Conservation (phyloP, 2,113 vertebrate genomes). For the Speoplatyrhinus poulsoni region DNA sequence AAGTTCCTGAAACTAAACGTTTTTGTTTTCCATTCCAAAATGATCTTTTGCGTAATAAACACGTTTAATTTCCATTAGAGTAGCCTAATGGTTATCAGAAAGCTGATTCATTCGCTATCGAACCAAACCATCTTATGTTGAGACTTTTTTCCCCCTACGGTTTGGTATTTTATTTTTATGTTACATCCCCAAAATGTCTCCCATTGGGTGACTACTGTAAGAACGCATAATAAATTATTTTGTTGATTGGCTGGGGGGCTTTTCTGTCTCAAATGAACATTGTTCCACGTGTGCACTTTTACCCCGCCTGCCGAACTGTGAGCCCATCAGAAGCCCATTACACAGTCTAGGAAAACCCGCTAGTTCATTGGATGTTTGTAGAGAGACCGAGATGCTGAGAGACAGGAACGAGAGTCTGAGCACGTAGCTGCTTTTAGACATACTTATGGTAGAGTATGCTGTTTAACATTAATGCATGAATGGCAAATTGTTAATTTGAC, state of each 20-base stretch:
- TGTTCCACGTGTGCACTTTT: constrained; percentile 78
- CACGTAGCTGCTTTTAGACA: constrained; percentile 42
- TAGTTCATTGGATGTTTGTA: constrained; percentile 8
- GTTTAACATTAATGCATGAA: background rate
- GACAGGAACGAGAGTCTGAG: constrained; percentile 27
- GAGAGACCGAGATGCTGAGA: background rate
- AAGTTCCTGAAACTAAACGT: constrained; percentile 31
- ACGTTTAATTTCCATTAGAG: too few species aligned
- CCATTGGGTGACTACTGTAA: constrained; percentile 46
- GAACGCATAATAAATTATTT: constrained; percentile 12
- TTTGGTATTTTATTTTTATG: constrained; percentile 31
- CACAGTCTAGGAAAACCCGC: constrained; percentile 26
- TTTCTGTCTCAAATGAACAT: constrained; percentile 49
- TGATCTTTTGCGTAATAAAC: background rate
- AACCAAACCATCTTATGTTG: too few species aligned
- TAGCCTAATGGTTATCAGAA: background rate
- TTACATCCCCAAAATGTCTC: background rate
- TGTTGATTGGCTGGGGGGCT: constrained; percentile 45
- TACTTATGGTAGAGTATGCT: background rate
- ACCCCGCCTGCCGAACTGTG: constrained; percentile 40
- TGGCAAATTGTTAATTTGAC: background rate
- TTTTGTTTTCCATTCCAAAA: too few species aligned
- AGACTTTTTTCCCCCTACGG: constrained; percentile 4
- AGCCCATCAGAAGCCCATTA: background rate
- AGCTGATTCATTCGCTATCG: too few species aligned